phyloP scores from a whole-genome alignment of 2,797 vertebrate genomes.

The Garrulus glandarius region DNA sequence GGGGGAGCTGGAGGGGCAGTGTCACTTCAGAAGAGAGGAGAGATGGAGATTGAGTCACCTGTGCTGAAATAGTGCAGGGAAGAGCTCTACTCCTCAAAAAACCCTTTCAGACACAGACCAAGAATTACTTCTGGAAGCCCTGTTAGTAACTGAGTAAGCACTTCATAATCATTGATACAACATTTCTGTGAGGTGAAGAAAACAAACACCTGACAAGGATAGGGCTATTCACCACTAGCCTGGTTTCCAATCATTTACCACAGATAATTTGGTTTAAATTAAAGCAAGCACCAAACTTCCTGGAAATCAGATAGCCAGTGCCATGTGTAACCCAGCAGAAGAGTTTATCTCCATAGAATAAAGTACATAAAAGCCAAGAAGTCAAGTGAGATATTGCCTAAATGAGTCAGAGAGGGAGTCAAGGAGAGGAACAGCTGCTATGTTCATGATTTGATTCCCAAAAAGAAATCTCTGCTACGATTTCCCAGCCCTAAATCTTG shows the following conservation, averaged over 20 bases:
- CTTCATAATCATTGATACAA: neutral
- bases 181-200: neutral
- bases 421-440: neutral
- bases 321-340: neutral
- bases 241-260: neutral
- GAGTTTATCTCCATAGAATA: neutral
- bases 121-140: neutral
- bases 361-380: neutral
- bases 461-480: neutral
- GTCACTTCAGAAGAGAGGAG: neutral
- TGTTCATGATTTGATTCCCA: neutral
- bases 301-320: neutral
- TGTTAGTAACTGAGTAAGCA: neutral
- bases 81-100: neutral
- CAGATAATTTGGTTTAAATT: neutral
- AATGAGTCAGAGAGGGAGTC: neutral
- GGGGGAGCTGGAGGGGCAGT: neutral
- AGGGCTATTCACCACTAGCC: neutral
- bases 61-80: accelerated
- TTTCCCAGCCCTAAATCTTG: neutral
- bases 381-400: neutral
- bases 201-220: neutral
- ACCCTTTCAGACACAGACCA: neutral
- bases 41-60: neutral
- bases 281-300: neutral